A percentile compares a stretch with the other conserved stretches of the same genome.
These are phyloP conservation scores for Danio kyathit DNA, from an alignment of 2,797 vertebrate species.

Conservation along the genomic window DNA sequence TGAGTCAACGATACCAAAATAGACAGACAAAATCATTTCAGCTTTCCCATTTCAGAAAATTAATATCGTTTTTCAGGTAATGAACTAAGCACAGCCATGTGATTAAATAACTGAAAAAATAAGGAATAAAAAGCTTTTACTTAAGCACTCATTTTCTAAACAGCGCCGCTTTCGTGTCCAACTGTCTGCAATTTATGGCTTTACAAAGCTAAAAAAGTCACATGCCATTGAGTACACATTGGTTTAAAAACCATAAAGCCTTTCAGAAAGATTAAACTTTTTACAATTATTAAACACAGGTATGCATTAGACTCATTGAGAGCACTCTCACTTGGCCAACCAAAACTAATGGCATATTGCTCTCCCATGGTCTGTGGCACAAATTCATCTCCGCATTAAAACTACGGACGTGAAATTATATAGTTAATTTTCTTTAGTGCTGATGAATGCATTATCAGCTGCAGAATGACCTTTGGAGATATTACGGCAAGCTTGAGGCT, in stretches of 20 bases:
- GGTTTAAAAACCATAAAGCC: constrained; percentile 30
- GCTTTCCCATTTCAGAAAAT: not conserved
- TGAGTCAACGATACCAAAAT: not conserved
- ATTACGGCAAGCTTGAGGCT: constrained; percentile 42
- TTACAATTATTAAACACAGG: constrained; percentile 47
- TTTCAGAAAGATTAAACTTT: constrained; percentile 39
- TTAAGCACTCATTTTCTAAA: not conserved
- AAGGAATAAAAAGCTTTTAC: not conserved
- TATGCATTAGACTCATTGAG: constrained; percentile 40
- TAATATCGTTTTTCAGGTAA: not conserved
- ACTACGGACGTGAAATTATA: constrained; percentile 44
- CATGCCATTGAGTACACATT: constrained; percentile 30
- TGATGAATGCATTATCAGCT: constrained; percentile 56
- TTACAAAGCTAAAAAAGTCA: constrained; percentile 8
- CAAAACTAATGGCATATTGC: constrained; percentile 47
- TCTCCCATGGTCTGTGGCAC: constrained; percentile 32
- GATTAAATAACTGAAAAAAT: not conserved
- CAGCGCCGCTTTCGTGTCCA: not conserved
- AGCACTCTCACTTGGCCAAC: constrained; percentile 38
- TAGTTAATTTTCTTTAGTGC: constrained; percentile 53
- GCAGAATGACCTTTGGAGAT: constrained; percentile 43
- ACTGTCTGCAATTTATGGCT: not conserved
- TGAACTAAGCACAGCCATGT: not conserved
- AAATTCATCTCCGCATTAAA: constrained; percentile 47
- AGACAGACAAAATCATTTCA: not conserved